Conservation (phyloP, 2,113 vertebrate species). For the Sebastes fasciatus region DNA sequence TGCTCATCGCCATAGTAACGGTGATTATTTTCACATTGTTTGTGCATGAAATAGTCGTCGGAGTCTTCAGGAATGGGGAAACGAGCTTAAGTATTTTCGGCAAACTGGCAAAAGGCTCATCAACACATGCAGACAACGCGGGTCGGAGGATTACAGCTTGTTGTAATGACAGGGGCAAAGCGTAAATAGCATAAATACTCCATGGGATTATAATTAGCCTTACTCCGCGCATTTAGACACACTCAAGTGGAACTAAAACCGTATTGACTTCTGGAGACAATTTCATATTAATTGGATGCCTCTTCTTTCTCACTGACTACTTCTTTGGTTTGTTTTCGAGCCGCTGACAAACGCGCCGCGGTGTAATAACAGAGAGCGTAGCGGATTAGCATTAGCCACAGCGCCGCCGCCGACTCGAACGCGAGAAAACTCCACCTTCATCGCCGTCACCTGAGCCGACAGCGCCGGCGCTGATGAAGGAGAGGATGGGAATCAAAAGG, state of each 20-base stretch:
- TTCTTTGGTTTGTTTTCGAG: constrained; percentile 36
- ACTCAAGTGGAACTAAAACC: constrained; percentile 80
- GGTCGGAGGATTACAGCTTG: constrained; percentile 74
- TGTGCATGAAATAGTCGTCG: constrained; percentile 32
- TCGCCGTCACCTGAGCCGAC: not conserved
- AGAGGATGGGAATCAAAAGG: constrained; percentile 8
- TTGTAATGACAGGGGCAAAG: constrained; percentile 73
- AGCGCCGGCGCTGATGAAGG: not conserved
- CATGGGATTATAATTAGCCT: constrained; percentile 80
- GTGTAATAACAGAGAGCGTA: constrained; percentile 11
- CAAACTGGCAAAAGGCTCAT: constrained; percentile 63
- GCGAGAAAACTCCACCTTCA: constrained; percentile 5
- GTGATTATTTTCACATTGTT: constrained; percentile 70
- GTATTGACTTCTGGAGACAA: constrained; percentile 77
- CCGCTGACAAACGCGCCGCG: constrained; percentile 23
- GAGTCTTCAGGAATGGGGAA: constrained; percentile 44
- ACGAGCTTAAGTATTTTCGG: constrained; percentile 64
- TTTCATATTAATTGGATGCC: constrained; percentile 77
- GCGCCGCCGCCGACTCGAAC: not conserved
- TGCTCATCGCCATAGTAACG: constrained; percentile 72
- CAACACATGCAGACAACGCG: constrained; percentile 62
- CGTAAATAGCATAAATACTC: constrained; percentile 77
- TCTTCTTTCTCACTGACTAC: constrained; percentile 35
- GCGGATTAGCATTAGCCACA: constrained; percentile 55
- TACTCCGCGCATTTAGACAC: constrained; percentile 70